phyloP scores from a whole-genome alignment of 1,140 invertebrate genomes.

The Lanistes nyassanus region DNA sequence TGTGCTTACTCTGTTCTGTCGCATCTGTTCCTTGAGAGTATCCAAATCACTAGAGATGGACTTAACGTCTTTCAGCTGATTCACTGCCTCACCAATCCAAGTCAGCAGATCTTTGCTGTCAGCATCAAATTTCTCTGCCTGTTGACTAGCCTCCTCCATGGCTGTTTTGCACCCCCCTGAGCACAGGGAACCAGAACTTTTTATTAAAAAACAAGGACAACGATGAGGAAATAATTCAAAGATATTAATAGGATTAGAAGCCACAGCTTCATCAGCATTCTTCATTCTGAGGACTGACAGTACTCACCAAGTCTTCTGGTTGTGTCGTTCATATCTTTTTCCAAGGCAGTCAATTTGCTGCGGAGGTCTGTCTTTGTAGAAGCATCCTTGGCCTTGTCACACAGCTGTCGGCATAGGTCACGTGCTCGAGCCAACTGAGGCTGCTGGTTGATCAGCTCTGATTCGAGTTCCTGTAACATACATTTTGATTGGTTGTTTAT shows the following conservation, averaged over 20 bases:
- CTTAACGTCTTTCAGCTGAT: constrained; percentile 76
- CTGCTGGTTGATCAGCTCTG: constrained; percentile 84
- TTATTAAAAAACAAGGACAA: not conserved
- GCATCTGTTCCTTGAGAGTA: constrained; percentile 85
- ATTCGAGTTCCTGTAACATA: constrained; percentile 77
- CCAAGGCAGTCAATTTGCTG: constrained; percentile 78
- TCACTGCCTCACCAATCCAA: constrained; percentile 82
- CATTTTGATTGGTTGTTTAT: not conserved
- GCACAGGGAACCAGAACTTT: constrained; percentile 6
- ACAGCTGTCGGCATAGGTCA: constrained; percentile 84
- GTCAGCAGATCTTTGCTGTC: constrained; percentile 86
- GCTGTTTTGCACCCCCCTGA: constrained; percentile 79
- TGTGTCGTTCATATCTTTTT: constrained; percentile 59
- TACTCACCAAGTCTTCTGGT: constrained; percentile 60
- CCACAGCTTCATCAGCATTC: not conserved
- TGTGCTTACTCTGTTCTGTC: constrained; percentile 79
- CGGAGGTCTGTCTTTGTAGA: constrained; percentile 90
- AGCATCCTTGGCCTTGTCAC: constrained; percentile 89
- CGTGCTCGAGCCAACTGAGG: constrained; percentile 84
- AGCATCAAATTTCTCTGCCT: constrained; percentile 83
- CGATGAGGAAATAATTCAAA: not conserved
- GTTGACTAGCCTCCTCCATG: constrained; percentile 83
- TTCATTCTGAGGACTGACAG: not conserved
- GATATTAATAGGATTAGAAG: not conserved
- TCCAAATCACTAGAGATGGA: constrained; percentile 87